Conservation (phyloP, 2,113 vertebrate species). For the Agapornis roseicollis region DNA sequence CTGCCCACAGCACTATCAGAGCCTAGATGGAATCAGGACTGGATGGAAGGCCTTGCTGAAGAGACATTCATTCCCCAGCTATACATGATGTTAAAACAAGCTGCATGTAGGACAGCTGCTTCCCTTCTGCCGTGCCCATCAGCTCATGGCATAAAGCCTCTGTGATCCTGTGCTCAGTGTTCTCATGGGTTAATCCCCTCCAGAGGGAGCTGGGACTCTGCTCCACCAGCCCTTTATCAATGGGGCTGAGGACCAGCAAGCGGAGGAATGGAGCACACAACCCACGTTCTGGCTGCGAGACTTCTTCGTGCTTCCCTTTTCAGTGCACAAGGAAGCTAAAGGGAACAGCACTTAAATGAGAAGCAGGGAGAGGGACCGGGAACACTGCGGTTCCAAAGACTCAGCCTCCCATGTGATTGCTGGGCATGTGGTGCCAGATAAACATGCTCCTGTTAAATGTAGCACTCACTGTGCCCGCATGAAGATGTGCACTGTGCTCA, state of each 20-base stretch:
- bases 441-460: background rate
- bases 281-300: background rate
- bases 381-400: background rate
- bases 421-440: rapidly evolving
- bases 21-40: background rate
- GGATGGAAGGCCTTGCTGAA: background rate
- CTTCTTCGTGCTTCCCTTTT: background rate
- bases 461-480: rapidly evolving
- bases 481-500: background rate
- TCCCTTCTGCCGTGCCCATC: background rate
- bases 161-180: rapidly evolving
- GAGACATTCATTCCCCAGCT: background rate
- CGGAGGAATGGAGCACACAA: background rate
- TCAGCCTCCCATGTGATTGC: background rate
- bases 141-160: background rate
- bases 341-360: background rate
- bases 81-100: background rate
- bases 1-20: background rate
- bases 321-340: background rate
- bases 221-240: rapidly evolving
- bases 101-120: rapidly evolving
- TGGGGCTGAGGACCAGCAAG: background rate
- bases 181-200: background rate
- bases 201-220: background rate
- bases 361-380: background rate